Percentiles rank a stretch among this genome's conserved stretches.
Evolutionary conservation across 2,113 vertebrate species (phyloP).

Genomic region (Bufo gargarizans): DNA sequence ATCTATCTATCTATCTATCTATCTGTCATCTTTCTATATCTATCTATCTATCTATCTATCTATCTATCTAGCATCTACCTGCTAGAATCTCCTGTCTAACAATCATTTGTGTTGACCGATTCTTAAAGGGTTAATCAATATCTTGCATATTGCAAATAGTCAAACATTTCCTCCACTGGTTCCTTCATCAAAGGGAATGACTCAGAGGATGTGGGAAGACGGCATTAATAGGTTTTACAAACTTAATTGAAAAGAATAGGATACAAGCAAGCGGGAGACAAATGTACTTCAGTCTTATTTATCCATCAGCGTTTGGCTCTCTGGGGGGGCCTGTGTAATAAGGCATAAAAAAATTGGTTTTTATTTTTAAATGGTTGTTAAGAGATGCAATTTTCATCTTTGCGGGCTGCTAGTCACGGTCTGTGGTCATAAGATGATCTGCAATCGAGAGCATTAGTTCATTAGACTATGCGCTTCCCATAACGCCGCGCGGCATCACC

Average conservation of each 20-base stretch:
- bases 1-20: too few relatives aligned
- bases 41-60: too few relatives aligned
- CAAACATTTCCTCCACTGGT: slow-evolving; percentile 19
- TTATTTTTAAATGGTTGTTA: slow-evolving; percentile 55
- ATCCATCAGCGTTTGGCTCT: slow-evolving; percentile 56
- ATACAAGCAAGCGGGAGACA: slow-evolving; percentile 42
- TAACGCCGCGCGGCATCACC: slow-evolving; percentile 28
- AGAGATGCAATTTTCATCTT: slow-evolving; percentile 52
- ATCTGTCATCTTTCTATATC: too few relatives aligned
- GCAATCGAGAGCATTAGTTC: slow-evolving; percentile 56
- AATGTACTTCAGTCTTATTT: slow-evolving; percentile 55
- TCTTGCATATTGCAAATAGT: not conserved
- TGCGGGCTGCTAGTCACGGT: slow-evolving; percentile 49
- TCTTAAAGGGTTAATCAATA: slow-evolving; percentile 29
- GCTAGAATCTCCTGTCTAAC: too few relatives aligned
- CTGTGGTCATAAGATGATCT: slow-evolving; percentile 52
- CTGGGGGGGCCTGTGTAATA: slow-evolving; percentile 53
- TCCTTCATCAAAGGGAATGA: slow-evolving; percentile 17
- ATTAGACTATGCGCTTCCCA: slow-evolving; percentile 36
- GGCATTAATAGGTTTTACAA: slow-evolving; percentile 48
- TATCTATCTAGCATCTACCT: too few relatives aligned
- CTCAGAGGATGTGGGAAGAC: slow-evolving; percentile 52
- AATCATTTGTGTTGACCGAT: not conserved
- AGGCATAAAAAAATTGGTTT: slow-evolving; percentile 52
- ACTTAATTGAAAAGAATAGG: slow-evolving; percentile 55